A percentile compares a stretch with the other conserved stretches of the same genome.
Evolutionary conservation across 2,888 invertebrate genomes (phyloP).

Genomic region (Bimastos eiseni): DNA sequence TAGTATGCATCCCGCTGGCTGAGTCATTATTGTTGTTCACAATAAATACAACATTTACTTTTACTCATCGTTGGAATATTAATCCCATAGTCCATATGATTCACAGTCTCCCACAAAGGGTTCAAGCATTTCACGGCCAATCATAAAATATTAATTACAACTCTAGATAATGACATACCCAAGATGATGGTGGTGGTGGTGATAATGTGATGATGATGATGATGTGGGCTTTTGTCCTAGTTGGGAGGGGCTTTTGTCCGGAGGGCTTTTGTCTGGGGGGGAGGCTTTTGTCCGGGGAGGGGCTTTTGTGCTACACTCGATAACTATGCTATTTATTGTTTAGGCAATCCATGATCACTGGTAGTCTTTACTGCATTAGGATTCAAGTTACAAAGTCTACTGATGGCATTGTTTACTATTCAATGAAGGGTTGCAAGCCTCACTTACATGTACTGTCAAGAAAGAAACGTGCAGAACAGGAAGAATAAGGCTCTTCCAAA

Average conservation of each 20-base stretch:
- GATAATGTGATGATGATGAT: too few relatives aligned
- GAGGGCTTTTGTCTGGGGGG: too few relatives aligned
- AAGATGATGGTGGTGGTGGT: background rate
- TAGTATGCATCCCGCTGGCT: background rate
- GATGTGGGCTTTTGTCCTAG: too few relatives aligned
- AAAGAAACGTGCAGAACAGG: background rate
- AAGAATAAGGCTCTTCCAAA: background rate
- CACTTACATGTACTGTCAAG: background rate
- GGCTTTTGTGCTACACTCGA: too few relatives aligned
- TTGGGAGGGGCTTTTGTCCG: too few relatives aligned
- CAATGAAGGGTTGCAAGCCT: background rate
- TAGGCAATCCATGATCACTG: background rate
- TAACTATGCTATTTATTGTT: background rate
- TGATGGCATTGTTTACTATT: slow-evolving; percentile 1
- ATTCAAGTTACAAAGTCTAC: background rate
- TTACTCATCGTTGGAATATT: background rate
- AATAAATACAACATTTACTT: background rate
- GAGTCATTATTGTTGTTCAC: background rate
- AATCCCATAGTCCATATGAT: background rate
- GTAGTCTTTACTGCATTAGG: too few relatives aligned
- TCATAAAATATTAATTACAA: background rate
- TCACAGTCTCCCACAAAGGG: background rate
- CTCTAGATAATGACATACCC: too few relatives aligned
- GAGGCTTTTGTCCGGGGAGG: too few relatives aligned
- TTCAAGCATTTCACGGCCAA: background rate